A percentile compares a stretch with the other conserved stretches of the same genome.
These are phyloP conservation scores for Esox niger DNA, from an alignment of 2,113 vertebrate genomes.

Conservation along the genomic window DNA sequence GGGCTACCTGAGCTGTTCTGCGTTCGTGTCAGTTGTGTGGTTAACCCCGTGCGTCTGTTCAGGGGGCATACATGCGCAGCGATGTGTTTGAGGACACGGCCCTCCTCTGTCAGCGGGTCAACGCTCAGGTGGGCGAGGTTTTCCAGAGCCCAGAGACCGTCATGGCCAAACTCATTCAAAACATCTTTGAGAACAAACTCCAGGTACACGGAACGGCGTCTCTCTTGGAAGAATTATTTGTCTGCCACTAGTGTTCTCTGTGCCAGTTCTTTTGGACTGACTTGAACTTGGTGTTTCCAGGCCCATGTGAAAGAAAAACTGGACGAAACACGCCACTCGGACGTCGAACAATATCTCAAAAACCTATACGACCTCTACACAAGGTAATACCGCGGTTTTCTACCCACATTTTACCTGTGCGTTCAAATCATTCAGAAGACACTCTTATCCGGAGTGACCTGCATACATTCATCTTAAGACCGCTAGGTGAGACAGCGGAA, in stretches of 20 bases:
- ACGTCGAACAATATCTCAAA: constrained; percentile 96
- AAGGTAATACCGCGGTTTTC: constrained; percentile 70
- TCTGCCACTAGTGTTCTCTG: neutral
- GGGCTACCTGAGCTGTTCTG: neutral
- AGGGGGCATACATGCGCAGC: constrained; percentile 89
- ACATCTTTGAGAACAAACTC: constrained; percentile 95
- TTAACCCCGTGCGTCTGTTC: constrained; percentile 14
- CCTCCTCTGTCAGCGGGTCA: constrained; percentile 89
- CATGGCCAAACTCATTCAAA: constrained; percentile 98
- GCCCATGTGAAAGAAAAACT: constrained; percentile 88
- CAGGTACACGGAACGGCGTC: constrained; percentile 76
- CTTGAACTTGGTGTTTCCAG: constrained; percentile 64
- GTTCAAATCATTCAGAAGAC: too few species aligned
- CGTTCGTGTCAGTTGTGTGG: too few species aligned
- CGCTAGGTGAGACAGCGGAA: too few species aligned
- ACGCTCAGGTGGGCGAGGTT: constrained; percentile 95
- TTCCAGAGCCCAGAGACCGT: constrained; percentile 97
- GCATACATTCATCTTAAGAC: too few species aligned
- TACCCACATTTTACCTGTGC: neutral
- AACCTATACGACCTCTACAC: constrained; percentile 96
- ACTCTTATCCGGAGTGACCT: too few species aligned
- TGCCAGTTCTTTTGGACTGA: neutral
- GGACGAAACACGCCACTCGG: constrained; percentile 87
- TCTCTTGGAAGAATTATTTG: neutral
- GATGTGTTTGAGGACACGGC: constrained; percentile 97